Base-by-base conservation (phyloP, 1,140 invertebrate species). In the Anthonomus grandis region DNA sequence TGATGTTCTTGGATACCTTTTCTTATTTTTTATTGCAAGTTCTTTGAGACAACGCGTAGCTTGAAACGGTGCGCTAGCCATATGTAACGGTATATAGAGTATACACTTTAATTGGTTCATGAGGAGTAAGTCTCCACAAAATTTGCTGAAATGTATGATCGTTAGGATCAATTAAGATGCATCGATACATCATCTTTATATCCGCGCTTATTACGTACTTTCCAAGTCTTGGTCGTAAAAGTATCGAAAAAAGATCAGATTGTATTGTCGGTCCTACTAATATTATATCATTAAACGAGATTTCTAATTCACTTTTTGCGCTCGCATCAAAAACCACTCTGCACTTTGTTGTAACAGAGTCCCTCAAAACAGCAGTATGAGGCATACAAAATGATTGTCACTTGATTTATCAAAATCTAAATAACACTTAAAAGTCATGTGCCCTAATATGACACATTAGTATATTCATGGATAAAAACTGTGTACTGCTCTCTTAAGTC, bases 271-370 rank as follows among this genome's bases (percentile, higher is more conserved):
- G 17, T 39, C 9, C 37, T 1, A 17, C 45, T 18, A 37, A 37
- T 3, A 53, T 44, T 42, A 42, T 13, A 42, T 75, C 69, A 59
- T 77, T 78, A 10, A 78, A 57, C 2, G 74, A 76, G 9, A 64
- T 23, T 2, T 67, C 67, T 36, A 65, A 70, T 3, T 48, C 44
- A 2, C 68, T 70, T 49, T 71, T 70, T 4, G 60, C 48, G 9
- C 69, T 71, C 0, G 66, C 73, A 55, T 74, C 65, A 57, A 73
- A 73, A 2, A 75, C 72, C 1, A 73, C 63, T 23, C 71, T 44
- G 6, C 68, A 42, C 50, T 73, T 68, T 0, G 65, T 67, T 10
- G 71, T 18, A 47, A 39, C 9, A 63, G 64, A 25, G 54, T 45
- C 10, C 50, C 62, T 64, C 2, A 71, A 4, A 0, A 77, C 70